These are phyloP conservation scores for Agonopterix heracliana DNA, from an alignment of 2,888 invertebrate genomes.

Conservation along the genomic window DNA sequence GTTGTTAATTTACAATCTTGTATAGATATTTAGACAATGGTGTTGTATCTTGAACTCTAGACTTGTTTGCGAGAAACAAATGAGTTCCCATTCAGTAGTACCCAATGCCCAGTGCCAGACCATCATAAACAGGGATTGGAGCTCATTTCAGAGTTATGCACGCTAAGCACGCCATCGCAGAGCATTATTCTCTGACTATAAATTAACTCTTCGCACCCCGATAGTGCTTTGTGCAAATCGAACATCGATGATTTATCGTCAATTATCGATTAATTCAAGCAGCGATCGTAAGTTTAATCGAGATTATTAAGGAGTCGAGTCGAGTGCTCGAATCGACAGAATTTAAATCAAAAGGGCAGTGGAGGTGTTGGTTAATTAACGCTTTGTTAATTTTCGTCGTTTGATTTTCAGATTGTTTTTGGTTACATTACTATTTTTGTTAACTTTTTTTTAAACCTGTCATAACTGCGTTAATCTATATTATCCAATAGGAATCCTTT, in stretches of 20 bases:
- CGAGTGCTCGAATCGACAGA: conserved; percentile 43
- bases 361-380: conserved; percentile 39
- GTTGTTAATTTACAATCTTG: too few relatives aligned
- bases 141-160: conserved; percentile 55
- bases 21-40: too few relatives aligned
- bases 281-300: conserved; percentile 71
- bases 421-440: background rate
- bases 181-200: conserved; percentile 58
- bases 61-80: background rate
- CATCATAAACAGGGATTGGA: conserved; percentile 63
- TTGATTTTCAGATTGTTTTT: too few relatives aligned
- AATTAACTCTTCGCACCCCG: conserved; percentile 73
- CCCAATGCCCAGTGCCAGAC: conserved; percentile 17
- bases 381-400: conserved; percentile 16
- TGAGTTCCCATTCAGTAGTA: conserved; percentile 4
- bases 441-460: too few relatives aligned
- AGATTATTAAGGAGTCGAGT: conserved; percentile 58
- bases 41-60: background rate
- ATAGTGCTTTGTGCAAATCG: conserved; percentile 70
- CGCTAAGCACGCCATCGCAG: conserved; percentile 60
- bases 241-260: conserved; percentile 74
- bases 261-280: conserved; percentile 77
- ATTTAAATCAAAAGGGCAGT: conserved; percentile 44
- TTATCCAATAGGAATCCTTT: background rate
- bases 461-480: background rate